phyloP scores from a whole-genome alignment of 2,113 vertebrate species.

The Tetrao urogallus region DNA sequence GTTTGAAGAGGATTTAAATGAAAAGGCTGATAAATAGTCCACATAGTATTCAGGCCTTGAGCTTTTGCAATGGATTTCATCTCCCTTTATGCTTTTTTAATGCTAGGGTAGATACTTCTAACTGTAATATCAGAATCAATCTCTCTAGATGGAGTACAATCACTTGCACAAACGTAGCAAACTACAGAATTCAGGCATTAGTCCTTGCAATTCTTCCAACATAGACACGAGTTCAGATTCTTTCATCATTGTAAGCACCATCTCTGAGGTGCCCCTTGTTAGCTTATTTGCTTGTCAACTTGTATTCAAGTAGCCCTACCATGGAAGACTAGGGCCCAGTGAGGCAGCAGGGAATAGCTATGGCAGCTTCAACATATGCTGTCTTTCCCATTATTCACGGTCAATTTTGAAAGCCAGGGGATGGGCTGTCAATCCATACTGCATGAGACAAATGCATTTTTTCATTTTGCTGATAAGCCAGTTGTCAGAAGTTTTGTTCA shows the following conservation, averaged over 20 bases:
- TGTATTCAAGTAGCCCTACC: neutral
- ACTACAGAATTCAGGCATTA: neutral
- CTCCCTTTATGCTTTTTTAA: neutral
- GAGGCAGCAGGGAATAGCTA: neutral
- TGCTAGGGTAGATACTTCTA: neutral
- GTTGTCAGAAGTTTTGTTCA: neutral
- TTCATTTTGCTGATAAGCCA: neutral
- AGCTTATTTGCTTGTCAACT: neutral
- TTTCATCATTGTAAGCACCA: neutral
- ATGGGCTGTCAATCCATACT: neutral
- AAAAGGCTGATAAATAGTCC: neutral
- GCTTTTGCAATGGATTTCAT: neutral
- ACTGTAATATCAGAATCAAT: neutral
- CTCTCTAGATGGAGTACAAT: neutral
- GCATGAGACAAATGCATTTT: neutral
- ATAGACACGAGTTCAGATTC: neutral
- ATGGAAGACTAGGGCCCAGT: neutral
- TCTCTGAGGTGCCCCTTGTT: neutral
- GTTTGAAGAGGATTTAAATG: neutral
- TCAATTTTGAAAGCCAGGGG: neutral
- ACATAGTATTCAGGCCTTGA: neutral
- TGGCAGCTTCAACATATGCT: accelerated
- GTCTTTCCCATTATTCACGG: neutral
- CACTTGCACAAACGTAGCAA: neutral
- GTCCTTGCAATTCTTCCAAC: neutral